Conservation (phyloP, 92 coral and sea anemone genomes). For the Zoanthus sansibaricus region DNA sequence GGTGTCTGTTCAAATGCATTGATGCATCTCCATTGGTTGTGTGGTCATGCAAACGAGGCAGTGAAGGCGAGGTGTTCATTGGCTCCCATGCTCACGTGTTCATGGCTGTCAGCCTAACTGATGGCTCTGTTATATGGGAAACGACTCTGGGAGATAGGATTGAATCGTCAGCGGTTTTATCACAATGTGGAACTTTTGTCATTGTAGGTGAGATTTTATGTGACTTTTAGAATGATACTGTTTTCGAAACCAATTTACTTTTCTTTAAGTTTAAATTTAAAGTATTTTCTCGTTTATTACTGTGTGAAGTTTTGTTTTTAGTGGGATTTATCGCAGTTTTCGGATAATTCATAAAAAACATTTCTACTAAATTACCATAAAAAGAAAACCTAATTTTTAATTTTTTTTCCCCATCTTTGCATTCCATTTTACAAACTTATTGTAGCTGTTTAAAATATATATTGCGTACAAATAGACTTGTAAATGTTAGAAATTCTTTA, state of each 20-base stretch:
- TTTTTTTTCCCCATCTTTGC: too few relatives aligned
- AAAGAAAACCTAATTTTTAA: too few relatives aligned
- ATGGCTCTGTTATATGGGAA: constrained; percentile 84
- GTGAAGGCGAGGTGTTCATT: constrained; percentile 75
- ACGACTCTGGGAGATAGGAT: constrained; percentile 83
- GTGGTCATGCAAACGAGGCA: constrained; percentile 48
- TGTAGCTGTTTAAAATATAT: too few relatives aligned
- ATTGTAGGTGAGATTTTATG: constrained; percentile 80
- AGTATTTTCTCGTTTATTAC: neutral
- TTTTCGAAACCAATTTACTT: neutral
- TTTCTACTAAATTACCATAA: too few relatives aligned
- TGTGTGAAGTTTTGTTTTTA: neutral
- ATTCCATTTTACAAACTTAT: too few relatives aligned
- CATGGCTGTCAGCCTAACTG: constrained; percentile 76
- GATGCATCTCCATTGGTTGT: constrained; percentile 98
- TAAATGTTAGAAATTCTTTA: too few relatives aligned
- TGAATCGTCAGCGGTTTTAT: constrained; percentile 92
- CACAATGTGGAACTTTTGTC: constrained; percentile 73
- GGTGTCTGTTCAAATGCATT: constrained; percentile 80
- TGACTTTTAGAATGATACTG: neutral
- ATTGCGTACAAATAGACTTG: too few relatives aligned
- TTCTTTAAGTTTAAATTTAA: neutral
- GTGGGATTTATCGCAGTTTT: too few relatives aligned
- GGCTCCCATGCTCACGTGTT: constrained; percentile 92
- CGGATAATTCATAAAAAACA: too few relatives aligned